These are phyloP conservation scores for Netelia melanura DNA, from an alignment of 2,888 invertebrate genomes.

Conservation along the genomic window DNA sequence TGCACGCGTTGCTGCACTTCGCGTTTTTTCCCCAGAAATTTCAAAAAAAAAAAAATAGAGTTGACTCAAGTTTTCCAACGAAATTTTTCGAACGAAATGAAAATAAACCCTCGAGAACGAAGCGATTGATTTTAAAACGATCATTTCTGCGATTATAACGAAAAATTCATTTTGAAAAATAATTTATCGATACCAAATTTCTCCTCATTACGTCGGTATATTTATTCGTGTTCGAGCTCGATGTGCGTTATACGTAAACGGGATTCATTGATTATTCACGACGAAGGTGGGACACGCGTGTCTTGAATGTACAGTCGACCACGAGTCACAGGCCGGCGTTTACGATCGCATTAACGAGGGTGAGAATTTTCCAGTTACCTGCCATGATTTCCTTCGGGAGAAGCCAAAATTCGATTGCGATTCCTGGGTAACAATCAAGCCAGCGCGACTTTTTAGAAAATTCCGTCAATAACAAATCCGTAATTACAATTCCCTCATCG, in stretches of 20 bases:
- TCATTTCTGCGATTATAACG: background rate
- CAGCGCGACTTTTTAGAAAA: background rate
- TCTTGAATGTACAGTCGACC: background rate
- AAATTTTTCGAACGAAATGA: no score
- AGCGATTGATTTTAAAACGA: no score
- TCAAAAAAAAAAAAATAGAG: background rate
- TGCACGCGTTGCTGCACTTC: background rate
- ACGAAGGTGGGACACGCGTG: slow-evolving; percentile 8
- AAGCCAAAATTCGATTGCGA: background rate
- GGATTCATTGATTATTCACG: slow-evolving; percentile 22
- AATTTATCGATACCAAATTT: slow-evolving; percentile 1
- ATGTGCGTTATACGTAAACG: background rate
- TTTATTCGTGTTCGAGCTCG: background rate
- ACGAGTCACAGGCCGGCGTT: background rate
- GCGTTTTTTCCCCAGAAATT: background rate
- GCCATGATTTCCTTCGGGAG: background rate
- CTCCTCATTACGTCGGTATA: background rate
- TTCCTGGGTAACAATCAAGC: background rate
- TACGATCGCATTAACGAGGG: background rate
- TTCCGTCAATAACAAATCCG: background rate
- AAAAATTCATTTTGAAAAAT: background rate
- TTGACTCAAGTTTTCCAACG: background rate
- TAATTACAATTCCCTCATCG: no score
- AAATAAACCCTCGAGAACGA: no score
- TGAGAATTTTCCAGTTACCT: background rate